Percentiles rank a stretch among this genome's conserved stretches.
Evolutionary conservation across 1,140 invertebrate genomes (phyloP).

Genomic region (Heliconius hermathena): DNA sequence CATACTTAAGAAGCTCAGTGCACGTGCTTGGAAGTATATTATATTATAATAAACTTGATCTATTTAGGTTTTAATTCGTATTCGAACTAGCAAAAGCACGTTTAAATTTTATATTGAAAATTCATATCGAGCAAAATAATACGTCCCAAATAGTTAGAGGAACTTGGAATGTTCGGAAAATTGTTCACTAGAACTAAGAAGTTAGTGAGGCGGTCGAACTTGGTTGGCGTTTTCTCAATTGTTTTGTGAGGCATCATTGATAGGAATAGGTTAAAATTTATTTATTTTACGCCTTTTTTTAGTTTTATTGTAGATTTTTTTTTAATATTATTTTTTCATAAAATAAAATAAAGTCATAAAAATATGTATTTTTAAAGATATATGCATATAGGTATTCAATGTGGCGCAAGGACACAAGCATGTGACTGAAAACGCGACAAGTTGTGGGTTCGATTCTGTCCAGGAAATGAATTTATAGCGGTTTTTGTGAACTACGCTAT

Average conservation of each 20-base stretch:
- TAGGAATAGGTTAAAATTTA: not conserved
- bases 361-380: too few relatives aligned
- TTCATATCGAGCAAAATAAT: constrained; percentile 14
- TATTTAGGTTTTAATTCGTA: not conserved
- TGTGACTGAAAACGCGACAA: too few relatives aligned
- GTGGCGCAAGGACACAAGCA: too few relatives aligned
- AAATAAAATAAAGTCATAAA: too few relatives aligned
- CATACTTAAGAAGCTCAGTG: too few relatives aligned
- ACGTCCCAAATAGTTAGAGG: constrained; percentile 8
- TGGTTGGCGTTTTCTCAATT: constrained; percentile 1
- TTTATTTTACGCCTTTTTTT: not conserved
- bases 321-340: too few relatives aligned
- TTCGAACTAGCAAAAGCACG: not conserved
- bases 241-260: not conserved
- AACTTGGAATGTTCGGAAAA: constrained; percentile 8
- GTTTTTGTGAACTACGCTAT: too few relatives aligned
- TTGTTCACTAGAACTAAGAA: constrained; percentile 10
- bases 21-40: too few relatives aligned
- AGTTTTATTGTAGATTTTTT: not conserved
- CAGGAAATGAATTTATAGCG: too few relatives aligned
- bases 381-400: too few relatives aligned
- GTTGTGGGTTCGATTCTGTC: too few relatives aligned
- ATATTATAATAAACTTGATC: too few relatives aligned
- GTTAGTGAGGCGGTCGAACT: not conserved
- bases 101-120: not conserved